phyloP scores from a whole-genome alignment of 1,140 invertebrate genomes.

The Centruroides sculpturatus region DNA sequence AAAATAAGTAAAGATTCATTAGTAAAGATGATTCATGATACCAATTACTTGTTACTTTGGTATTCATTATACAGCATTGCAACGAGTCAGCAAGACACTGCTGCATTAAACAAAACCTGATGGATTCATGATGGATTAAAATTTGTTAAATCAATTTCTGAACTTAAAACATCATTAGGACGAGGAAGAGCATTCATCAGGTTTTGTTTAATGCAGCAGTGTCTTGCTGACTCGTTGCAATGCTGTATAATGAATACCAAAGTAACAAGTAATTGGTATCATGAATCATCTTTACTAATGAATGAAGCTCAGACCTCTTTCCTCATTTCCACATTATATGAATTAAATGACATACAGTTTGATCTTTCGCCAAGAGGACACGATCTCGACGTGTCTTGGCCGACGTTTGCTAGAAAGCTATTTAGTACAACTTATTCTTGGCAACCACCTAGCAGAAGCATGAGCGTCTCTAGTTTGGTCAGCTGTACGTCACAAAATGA shows the following conservation, averaged over 20 bases:
- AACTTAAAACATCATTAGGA: constrained; percentile 32
- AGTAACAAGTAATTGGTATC: constrained; percentile 7
- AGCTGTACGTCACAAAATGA: too few relatives aligned
- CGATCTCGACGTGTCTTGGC: constrained; percentile 35
- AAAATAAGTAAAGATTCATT: background rate
- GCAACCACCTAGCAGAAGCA: too few relatives aligned
- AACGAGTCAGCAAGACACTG: constrained; percentile 32
- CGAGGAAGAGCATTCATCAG: constrained; percentile 27
- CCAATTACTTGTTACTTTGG: constrained; percentile 18
- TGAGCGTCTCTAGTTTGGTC: too few relatives aligned
- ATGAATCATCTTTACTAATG: background rate
- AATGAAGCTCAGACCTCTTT: constrained; percentile 1
- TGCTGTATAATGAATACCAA: too few relatives aligned
- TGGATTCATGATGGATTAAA: constrained; percentile 31
- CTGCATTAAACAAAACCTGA: constrained; percentile 34
- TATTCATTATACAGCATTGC: constrained; percentile 29
- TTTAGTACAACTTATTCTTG: too few relatives aligned
- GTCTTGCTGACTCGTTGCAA: too few relatives aligned
- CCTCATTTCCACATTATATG: constrained; percentile 27
- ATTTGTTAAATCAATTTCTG: constrained; percentile 29
- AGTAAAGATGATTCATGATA: constrained; percentile 1
- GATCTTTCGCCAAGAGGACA: constrained; percentile 31
- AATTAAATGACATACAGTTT: constrained; percentile 34
- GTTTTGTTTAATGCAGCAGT: too few relatives aligned
- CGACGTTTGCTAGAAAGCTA: constrained; percentile 27